Percentiles rank a stretch among this genome's conserved stretches.
These are phyloP conservation scores for Eilema sororculum DNA, from an alignment of 2,888 invertebrate genomes.

Conservation along the genomic window DNA sequence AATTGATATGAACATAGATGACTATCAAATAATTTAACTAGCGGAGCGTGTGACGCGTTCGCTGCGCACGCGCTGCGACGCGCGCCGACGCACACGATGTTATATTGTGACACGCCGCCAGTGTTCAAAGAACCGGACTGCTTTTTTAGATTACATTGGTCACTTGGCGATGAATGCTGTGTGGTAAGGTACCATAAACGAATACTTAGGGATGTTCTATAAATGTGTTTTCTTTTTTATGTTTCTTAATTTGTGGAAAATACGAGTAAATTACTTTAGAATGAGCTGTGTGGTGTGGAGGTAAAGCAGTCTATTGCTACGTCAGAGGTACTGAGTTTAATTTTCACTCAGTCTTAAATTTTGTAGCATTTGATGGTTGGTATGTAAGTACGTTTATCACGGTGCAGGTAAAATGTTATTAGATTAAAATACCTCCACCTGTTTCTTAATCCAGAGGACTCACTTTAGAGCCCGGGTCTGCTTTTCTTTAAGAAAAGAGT, in stretches of 20 bases:
- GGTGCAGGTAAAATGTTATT: too few relatives aligned
- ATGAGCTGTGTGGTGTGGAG: not conserved
- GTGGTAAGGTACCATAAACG: not conserved
- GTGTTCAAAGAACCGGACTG: not conserved
- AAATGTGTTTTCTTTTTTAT: too few relatives aligned
- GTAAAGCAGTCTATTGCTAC: not conserved
- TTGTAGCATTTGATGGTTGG: too few relatives aligned
- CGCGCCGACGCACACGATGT: constrained; percentile 32
- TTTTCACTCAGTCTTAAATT: too few relatives aligned
- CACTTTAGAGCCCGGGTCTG: too few relatives aligned
- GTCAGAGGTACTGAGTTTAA: too few relatives aligned
- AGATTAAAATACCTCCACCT: too few relatives aligned
- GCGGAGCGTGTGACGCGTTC: constrained; percentile 20
- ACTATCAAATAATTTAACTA: constrained; percentile 19
- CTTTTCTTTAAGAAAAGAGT: too few relatives aligned
- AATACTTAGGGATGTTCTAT: not conserved
- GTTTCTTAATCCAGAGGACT: too few relatives aligned
- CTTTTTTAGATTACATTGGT: not conserved
- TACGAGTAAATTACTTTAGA: too few relatives aligned
- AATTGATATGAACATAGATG: not conserved
- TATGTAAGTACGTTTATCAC: too few relatives aligned
- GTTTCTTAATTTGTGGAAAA: too few relatives aligned
- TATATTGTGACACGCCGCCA: constrained; percentile 13
- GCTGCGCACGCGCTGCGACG: constrained; percentile 32
- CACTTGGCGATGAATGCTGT: not conserved